Percentiles rank a stretch among this genome's conserved stretches.
phyloP scores from a whole-genome alignment of 2,113 vertebrate genomes.

The Oceanodroma tethys region DNA sequence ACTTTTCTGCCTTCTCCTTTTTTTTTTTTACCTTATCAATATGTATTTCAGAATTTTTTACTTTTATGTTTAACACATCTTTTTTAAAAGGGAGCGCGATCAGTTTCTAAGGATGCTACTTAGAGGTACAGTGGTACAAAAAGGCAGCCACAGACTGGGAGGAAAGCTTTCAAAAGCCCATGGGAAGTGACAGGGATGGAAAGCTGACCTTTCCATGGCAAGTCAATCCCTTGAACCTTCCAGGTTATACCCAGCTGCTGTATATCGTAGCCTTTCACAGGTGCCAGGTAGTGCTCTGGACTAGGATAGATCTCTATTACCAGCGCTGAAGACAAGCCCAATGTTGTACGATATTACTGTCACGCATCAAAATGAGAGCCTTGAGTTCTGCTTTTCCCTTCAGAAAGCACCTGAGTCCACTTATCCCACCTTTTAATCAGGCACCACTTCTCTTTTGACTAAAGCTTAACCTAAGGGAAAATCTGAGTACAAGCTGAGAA shows the following conservation, averaged over 20 bases:
- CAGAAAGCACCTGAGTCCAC: background rate
- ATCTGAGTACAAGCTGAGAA: background rate
- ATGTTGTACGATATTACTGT: background rate
- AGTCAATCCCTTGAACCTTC: background rate
- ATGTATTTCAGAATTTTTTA: conserved; percentile 17
- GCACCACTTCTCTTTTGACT: background rate
- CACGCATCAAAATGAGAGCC: background rate
- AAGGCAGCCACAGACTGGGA: background rate
- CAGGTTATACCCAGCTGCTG: background rate
- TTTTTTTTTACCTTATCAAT: conserved; percentile 21
- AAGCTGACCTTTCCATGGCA: background rate
- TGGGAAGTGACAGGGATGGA: background rate
- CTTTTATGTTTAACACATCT: conserved; percentile 44
- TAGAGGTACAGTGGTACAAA: conserved; percentile 2
- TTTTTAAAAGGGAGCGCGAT: background rate
- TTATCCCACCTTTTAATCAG: conserved; percentile 17
- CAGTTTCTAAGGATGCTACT: conserved; percentile 10
- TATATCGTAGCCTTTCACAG: background rate
- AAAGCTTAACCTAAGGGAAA: conserved; percentile 31
- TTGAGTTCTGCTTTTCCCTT: background rate
- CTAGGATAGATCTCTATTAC: background rate
- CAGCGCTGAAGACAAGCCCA: background rate
- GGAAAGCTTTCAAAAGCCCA: background rate
- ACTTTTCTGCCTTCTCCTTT: background rate
- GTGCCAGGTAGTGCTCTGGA: background rate